Conservation (phyloP, 1,140 invertebrate species). For the Apis florea region DNA sequence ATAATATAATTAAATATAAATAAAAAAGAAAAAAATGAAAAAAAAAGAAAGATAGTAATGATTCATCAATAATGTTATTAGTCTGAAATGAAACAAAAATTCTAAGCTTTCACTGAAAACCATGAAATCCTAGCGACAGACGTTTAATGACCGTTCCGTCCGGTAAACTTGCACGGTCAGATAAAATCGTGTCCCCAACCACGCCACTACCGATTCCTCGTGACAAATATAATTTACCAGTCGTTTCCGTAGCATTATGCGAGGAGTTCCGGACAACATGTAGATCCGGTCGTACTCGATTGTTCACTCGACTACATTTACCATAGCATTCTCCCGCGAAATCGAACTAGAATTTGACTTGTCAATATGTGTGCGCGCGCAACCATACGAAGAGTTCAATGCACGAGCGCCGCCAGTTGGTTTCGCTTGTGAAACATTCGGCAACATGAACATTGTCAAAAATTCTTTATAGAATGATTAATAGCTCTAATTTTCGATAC, state of each 20-base stretch:
- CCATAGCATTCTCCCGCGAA: conserved; percentile 42
- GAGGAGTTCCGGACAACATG: conserved; percentile 71
- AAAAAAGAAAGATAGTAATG: neutral
- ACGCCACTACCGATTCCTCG: conserved; percentile 65
- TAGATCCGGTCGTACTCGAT: conserved; percentile 58
- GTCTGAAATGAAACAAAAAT: conserved; percentile 40
- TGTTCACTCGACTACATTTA: conserved; percentile 57
- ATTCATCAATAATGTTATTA: neutral
- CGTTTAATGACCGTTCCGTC: conserved; percentile 67
- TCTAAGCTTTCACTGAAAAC: conserved; percentile 51
- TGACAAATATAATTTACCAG: conserved; percentile 77
- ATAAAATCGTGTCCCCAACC: conserved; percentile 67
- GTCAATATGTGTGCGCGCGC: conserved; percentile 13
- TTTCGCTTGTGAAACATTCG: neutral
- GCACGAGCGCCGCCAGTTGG: neutral
- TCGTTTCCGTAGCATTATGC: conserved; percentile 77
- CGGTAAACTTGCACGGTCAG: conserved; percentile 63
- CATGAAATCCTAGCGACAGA: conserved; percentile 39
- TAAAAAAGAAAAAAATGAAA: neutral
- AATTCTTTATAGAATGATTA: neutral
- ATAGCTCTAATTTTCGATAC: neutral
- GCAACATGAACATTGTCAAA: neutral
- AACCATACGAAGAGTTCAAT: conserved; percentile 51
- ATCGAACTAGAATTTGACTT: conserved; percentile 41
- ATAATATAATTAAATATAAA: neutral